Percentiles rank a stretch among this genome's conserved stretches.
Evolutionary conservation across 2,113 vertebrate genomes (phyloP).

Genomic region (Neolamprologus toae): DNA sequence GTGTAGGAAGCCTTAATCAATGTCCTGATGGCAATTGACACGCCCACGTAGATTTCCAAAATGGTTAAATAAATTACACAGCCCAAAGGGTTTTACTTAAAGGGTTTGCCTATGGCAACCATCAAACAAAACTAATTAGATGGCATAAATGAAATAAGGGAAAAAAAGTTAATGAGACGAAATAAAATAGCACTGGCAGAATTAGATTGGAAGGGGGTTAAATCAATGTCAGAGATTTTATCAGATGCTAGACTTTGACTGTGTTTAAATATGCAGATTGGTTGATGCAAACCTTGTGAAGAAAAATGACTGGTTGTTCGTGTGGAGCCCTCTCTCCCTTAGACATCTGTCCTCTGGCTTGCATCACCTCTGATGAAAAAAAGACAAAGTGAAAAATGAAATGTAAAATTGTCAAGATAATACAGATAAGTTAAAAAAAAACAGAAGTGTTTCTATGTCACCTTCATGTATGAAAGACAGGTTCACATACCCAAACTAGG

Average conservation of each 20-base stretch:
- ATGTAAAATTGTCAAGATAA: background rate
- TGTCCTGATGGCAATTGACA: conserved; percentile 47
- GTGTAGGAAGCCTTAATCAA: conserved; percentile 62
- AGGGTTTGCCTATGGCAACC: conserved; percentile 29
- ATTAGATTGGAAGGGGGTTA: background rate
- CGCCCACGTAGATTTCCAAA: conserved; percentile 50
- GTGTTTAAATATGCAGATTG: background rate
- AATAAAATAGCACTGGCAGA: conserved; percentile 1
- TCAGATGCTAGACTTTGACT: background rate
- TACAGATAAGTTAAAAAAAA: background rate
- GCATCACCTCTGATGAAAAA: conserved; percentile 56
- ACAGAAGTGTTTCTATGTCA: background rate
- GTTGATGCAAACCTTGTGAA: conserved; percentile 79
- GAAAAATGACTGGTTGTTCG: conserved; percentile 84
- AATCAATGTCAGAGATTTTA: background rate
- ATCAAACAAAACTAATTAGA: conserved; percentile 46
- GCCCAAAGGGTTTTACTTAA: conserved; percentile 29
- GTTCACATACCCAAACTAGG: background rate
- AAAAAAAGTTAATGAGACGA: background rate
- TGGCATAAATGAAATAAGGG: background rate
- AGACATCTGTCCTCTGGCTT: conserved; percentile 64
- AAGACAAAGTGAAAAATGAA: background rate
- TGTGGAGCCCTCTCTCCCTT: conserved; percentile 80
- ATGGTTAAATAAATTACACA: conserved; percentile 48
- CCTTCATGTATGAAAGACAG: background rate